Conservation (phyloP, 2,113 vertebrate species). For the Actinemys pallida region DNA sequence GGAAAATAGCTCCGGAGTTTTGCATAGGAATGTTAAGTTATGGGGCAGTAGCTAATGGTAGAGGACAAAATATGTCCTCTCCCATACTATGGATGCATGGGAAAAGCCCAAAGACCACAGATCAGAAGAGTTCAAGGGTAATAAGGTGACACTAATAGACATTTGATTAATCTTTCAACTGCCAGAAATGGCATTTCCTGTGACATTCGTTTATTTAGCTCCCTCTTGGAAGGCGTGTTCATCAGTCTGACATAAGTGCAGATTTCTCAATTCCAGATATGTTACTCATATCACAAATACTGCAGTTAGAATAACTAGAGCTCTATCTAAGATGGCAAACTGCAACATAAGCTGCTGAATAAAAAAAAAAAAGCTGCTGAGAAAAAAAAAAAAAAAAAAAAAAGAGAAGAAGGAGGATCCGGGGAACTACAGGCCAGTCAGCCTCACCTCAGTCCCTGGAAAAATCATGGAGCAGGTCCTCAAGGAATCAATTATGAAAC, state of each 20-base stretch:
- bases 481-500: too few relatives aligned
- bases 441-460: too few relatives aligned
- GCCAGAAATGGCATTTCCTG: neutral
- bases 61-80: neutral
- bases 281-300: neutral
- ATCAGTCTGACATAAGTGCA: neutral
- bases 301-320: neutral
- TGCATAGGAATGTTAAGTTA: neutral
- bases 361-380: too few relatives aligned
- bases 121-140: neutral
- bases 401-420: too few relatives aligned
- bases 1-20: neutral
- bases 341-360: neutral
- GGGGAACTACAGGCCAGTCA: too few relatives aligned
- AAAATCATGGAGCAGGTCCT: too few relatives aligned
- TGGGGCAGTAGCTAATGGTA: neutral
- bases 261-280: too few relatives aligned
- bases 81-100: neutral
- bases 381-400: too few relatives aligned
- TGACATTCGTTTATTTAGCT: neutral
- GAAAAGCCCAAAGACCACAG: neutral
- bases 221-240: neutral
- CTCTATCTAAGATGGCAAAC: neutral
- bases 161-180: neutral
- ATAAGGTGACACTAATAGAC: neutral